Evolutionary conservation across 2,797 vertebrate genomes (phyloP), one percentile per base, ranked within the genome.

Genomic region (Rhynchonycteris naso): DNA sequence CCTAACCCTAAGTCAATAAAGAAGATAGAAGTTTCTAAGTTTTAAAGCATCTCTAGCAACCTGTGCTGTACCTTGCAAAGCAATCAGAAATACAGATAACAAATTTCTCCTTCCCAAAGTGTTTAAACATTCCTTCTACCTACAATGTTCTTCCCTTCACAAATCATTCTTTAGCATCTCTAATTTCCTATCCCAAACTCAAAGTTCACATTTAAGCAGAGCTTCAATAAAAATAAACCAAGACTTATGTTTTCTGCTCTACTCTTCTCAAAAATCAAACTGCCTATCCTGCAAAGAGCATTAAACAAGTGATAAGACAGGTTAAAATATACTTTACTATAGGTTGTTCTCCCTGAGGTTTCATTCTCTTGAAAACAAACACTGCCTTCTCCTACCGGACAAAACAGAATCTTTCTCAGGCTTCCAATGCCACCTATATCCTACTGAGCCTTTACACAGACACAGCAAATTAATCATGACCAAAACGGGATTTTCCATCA

Each of bases 221-320:
- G 74, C 58, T 58, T 82, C 6, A 93, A 10, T 71, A 92, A 50
- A 59, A 47, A 92, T 58, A 94, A 74, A 56, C 26, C 22, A 86
- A 52, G 54, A 9, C 81, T 69, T 86, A 65, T 5, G 50, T 66
- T 87, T 95, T 95, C 59, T 84, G 52, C n/a, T 92, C 76, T 90
- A 58, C 18, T 33, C 30, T 82, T 76, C 63, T 87, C 76, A 95
- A 95, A 95, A 90, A 24, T 66, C 68, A 92, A 93, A 92, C 38
- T 79, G 92, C 47, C 63, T 68, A 71, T 69, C 22, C 84, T 81
- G 35, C 54, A 93, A 81, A 95, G 89, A 85, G 9, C 52, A 72
- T 78, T 63, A 84, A 93, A 68, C 14, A 35, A 84, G 28, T 79
- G 87, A 81, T 28, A 50, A 75, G 30, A 21, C 74, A 68, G 5